phyloP scores from a whole-genome alignment of 2,113 vertebrate genomes.

The Opisthocomus hoazin region DNA sequence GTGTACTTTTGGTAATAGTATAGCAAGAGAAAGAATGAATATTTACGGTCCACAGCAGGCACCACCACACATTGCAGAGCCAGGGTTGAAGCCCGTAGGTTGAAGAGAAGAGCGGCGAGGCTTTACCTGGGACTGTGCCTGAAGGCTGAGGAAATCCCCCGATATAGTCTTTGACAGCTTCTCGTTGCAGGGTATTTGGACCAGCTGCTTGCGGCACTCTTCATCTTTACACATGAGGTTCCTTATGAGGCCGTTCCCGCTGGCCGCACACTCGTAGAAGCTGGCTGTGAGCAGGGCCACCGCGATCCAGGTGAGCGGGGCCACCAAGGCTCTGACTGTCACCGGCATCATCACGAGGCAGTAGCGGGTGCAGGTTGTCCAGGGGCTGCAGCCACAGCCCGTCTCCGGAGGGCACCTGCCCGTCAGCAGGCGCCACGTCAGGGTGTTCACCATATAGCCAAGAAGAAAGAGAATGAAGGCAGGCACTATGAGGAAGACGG shows the following conservation, averaged over 20 bases:
- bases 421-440: constrained; percentile 69
- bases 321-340: constrained; percentile 34
- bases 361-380: rapidly evolving
- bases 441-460: constrained; percentile 56
- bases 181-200: constrained; percentile 61
- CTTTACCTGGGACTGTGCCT: constrained; percentile 79
- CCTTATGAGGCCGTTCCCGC: neutral
- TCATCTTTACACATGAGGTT: neutral
- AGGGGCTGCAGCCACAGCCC: rapidly evolving
- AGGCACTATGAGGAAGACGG: constrained; percentile 76
- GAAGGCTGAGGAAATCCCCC: constrained; percentile 5
- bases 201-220: constrained; percentile 5
- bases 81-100: rapidly evolving
- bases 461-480: constrained; percentile 76
- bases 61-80: neutral
- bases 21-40: neutral
- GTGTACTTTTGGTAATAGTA: rapidly evolving
- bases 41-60: neutral
- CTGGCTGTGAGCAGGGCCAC: constrained; percentile 73
- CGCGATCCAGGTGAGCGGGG: constrained; percentile 74
- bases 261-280: constrained; percentile 73
- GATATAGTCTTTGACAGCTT: rapidly evolving
- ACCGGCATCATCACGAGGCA: neutral
- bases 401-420: neutral
- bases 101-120: neutral